Percentiles rank a stretch among this genome's conserved stretches.
Evolutionary conservation across 2,888 invertebrate genomes (phyloP).

Genomic region (Iphiclides podalirius): DNA sequence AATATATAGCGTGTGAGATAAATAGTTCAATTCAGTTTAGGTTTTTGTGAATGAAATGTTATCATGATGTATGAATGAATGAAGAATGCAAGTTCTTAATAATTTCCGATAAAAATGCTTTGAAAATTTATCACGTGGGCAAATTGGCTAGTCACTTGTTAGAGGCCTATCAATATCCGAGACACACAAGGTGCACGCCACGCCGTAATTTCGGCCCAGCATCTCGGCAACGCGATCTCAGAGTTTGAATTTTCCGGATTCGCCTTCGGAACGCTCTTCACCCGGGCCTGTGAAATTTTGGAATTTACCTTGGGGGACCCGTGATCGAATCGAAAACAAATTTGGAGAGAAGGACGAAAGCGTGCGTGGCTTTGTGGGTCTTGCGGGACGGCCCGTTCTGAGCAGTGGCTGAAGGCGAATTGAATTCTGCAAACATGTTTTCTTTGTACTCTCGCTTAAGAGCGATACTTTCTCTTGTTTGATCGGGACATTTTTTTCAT

Average conservation of each 20-base stretch:
- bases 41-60: too few relatives aligned
- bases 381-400: constrained; percentile 27
- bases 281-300: constrained; percentile 18
- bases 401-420: not conserved
- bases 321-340: constrained; percentile 22
- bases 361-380: constrained; percentile 17
- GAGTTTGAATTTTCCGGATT: constrained; percentile 22
- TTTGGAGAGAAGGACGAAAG: too few relatives aligned
- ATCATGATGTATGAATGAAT: too few relatives aligned
- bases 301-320: constrained; percentile 23
- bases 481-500: too few relatives aligned
- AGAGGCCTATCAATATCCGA: constrained; percentile 12
- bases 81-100: too few relatives aligned
- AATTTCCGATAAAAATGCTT: too few relatives aligned
- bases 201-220: constrained; percentile 18
- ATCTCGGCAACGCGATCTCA: constrained; percentile 16
- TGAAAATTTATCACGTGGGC: not conserved
- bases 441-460: too few relatives aligned
- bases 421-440: too few relatives aligned
- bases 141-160: not conserved
- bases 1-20: too few relatives aligned
- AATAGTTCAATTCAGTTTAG: too few relatives aligned
- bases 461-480: too few relatives aligned
- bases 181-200: too few relatives aligned
- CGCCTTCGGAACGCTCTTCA: constrained; percentile 17